phyloP scores from a whole-genome alignment of 2,888 invertebrate genomes.

The Cistogaster globosa region DNA sequence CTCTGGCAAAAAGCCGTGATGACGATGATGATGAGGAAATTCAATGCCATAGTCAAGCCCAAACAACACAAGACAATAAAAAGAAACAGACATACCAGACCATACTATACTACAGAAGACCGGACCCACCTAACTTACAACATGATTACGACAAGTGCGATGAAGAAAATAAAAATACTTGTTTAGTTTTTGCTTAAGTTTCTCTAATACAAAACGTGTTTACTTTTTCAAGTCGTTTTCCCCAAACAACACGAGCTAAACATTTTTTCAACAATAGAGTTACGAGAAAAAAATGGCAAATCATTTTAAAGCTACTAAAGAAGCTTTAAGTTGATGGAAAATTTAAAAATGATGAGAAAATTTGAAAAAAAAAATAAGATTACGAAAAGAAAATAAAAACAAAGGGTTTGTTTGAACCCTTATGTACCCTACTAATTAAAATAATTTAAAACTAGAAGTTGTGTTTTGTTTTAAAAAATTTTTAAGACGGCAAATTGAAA shows the following conservation, averaged over 20 bases:
- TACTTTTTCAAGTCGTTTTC: conserved; percentile 64
- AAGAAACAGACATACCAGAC: conserved; percentile 13
- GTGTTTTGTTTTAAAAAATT: too few species aligned
- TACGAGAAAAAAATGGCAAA: conserved; percentile 42
- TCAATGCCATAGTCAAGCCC: conserved; percentile 4
- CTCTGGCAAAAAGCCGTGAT: not conserved
- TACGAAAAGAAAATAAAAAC: conserved; percentile 4
- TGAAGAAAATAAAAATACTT: not conserved
- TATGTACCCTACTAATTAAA: not conserved
- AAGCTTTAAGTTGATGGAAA: conserved; percentile 41
- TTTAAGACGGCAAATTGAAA: not conserved
- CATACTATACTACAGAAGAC: not conserved
- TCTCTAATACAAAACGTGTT: conserved; percentile 46
- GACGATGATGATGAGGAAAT: conserved; percentile 9
- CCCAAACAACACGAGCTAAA: conserved; percentile 34
- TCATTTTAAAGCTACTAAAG: conserved; percentile 64
- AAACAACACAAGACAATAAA: conserved; percentile 3
- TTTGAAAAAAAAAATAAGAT: not conserved
- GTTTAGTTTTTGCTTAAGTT: conserved; percentile 27
- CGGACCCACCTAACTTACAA: conserved; percentile 6
- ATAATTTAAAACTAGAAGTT: too few species aligned
- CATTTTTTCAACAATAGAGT: not conserved
- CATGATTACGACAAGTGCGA: conserved; percentile 2
- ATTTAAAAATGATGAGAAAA: conserved; percentile 24
- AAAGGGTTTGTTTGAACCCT: conserved; percentile 1